A percentile compares a stretch with the other conserved stretches of the same genome.
Conservation (phyloP, 2,797 vertebrate genomes). For the Hafferia zeledoni region DNA sequence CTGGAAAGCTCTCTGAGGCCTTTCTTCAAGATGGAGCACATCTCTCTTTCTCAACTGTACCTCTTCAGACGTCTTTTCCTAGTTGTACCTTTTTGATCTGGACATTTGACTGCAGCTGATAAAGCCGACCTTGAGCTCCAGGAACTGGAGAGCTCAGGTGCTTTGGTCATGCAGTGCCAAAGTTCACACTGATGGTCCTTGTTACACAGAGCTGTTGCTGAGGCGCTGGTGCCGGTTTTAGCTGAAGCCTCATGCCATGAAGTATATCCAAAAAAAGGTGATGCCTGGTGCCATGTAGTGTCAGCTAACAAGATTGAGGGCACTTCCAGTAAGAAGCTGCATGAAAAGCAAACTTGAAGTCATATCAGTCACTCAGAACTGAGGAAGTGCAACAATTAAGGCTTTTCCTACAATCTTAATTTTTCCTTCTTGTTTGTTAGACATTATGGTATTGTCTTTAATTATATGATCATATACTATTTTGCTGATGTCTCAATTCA, state of each 20-base stretch:
- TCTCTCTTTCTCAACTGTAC: neutral
- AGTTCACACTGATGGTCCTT: neutral
- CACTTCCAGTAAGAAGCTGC: neutral
- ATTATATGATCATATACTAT: slow-evolving; percentile 61
- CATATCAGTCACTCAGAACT: neutral
- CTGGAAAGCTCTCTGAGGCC: neutral
- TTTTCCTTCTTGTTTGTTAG: slow-evolving; percentile 58
- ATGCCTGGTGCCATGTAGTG: neutral
- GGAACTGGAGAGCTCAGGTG: neutral
- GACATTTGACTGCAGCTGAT: neutral
- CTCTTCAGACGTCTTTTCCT: neutral
- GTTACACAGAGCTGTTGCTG: neutral
- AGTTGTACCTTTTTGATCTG: neutral
- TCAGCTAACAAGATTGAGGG: neutral
- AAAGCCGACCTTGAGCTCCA: neutral
- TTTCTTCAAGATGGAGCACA: neutral
- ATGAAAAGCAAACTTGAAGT: neutral
- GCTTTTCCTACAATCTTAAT: slow-evolving; percentile 33
- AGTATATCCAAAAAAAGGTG: neutral
- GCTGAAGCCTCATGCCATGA: neutral
- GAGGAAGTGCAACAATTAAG: slow-evolving; percentile 40
- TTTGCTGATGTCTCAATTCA: slow-evolving; percentile 55
- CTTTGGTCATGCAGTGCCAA: neutral
- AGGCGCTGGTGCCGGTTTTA: neutral
- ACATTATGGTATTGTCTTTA: slow-evolving; percentile 48